Evolutionary conservation across 2,888 invertebrate genomes (phyloP).

Genomic region (Drosophila meridionalis): DNA sequence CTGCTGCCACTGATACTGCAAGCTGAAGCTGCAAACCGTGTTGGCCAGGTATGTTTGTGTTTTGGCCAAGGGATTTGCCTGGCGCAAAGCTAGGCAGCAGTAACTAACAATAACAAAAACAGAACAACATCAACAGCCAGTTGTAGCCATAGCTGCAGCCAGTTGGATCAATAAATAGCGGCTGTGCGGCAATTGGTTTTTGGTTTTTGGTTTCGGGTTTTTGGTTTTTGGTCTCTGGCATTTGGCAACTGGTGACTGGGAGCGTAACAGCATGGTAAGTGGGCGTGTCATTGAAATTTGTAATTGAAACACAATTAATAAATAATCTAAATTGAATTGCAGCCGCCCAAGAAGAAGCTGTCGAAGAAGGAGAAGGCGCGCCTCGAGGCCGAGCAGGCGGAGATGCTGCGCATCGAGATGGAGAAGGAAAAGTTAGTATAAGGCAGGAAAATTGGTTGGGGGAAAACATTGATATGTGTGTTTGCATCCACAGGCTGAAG

Average conservation of each 20-base stretch:
- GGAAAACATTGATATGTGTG: background rate
- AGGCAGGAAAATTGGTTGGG: background rate
- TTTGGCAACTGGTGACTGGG: constrained; percentile 25
- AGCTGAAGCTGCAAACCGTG: constrained; percentile 30
- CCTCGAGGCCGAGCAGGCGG: constrained; percentile 85
- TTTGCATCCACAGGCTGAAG: constrained; percentile 68
- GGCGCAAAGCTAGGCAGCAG: constrained; percentile 32
- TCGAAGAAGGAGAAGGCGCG: constrained; percentile 85
- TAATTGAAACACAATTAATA: constrained; percentile 26
- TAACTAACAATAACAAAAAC: background rate
- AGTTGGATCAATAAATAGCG: constrained; percentile 58
- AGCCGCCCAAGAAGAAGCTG: constrained; percentile 85
- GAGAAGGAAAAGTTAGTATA: constrained; percentile 84
- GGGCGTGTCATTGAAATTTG: background rate
- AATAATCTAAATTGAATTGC: constrained; percentile 34
- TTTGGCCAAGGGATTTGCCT: constrained; percentile 41
- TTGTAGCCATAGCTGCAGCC: constrained; percentile 39
- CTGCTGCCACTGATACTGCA: constrained; percentile 25
- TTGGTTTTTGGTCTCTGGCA: constrained; percentile 20
- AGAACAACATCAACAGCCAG: constrained; percentile 14
- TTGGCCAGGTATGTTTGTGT: constrained; percentile 23
- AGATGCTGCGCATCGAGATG: constrained; percentile 84
- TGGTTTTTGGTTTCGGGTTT: constrained; percentile 2
- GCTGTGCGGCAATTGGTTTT: constrained; percentile 31
- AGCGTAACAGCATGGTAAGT: constrained; percentile 39